A percentile compares a stretch with the other conserved stretches of the same genome.
Conservation (phyloP, 2,888 invertebrate species). For the Argyresthia albistria region DNA sequence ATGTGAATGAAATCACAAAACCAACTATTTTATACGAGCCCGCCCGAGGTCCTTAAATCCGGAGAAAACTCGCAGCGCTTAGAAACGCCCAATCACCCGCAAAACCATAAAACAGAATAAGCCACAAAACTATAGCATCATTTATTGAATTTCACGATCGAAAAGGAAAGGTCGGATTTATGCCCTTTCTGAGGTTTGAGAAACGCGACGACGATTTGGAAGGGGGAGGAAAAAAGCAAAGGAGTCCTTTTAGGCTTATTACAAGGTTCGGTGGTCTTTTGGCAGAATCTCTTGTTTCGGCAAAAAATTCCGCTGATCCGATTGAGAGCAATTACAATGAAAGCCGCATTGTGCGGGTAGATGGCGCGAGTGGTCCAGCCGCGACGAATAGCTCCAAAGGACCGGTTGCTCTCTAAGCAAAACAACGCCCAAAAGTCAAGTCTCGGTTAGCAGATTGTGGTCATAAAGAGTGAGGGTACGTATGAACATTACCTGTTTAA, state of each 20-base stretch:
- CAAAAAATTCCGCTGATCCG: conserved; percentile 5
- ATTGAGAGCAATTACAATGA: conserved; percentile 32
- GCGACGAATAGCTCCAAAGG: neutral
- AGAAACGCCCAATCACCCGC: neutral
- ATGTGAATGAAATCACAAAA: too few species aligned
- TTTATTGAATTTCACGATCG: conserved; percentile 3
- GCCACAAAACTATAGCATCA: neutral
- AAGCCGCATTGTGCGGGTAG: conserved; percentile 27
- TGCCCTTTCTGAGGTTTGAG: conserved; percentile 42
- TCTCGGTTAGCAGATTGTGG: too few species aligned
- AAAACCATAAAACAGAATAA: neutral
- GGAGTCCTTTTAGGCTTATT: conserved; percentile 56
- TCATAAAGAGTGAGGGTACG: too few species aligned
- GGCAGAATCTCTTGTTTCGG: conserved; percentile 28
- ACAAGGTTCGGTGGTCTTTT: conserved; percentile 31
- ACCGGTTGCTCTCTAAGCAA: too few species aligned
- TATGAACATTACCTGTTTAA: too few species aligned
- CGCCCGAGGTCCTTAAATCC: too few species aligned
- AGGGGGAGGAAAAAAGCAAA: conserved; percentile 38
- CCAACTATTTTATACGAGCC: too few species aligned
- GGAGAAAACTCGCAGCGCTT: neutral
- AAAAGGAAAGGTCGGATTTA: conserved; percentile 12
- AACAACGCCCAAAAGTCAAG: too few species aligned
- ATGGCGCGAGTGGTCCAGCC: conserved; percentile 1
- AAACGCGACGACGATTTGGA: conserved; percentile 43